Base-by-base conservation (phyloP, 2,797 vertebrate species). In the Coreius guichenoti region DNA sequence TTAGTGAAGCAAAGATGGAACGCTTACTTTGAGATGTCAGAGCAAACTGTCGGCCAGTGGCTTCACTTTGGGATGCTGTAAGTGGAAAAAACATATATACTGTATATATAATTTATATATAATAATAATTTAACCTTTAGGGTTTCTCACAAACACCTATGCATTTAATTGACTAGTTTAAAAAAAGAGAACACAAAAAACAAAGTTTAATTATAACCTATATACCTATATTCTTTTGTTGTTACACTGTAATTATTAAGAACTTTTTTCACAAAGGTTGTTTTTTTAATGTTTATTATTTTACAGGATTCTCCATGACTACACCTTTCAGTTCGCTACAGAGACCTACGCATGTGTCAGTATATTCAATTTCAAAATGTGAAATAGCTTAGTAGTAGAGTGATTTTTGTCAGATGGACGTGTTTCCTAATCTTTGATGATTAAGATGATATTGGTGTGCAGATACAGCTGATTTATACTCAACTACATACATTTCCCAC, bases 1-100 rank as follows among this genome's bases (percentile, higher is more conserved):
- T 70, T 79, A 36, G 51, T 81, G 12, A 73, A 56, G 54, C 16
- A 67, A 17, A 76, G 9, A 29, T 39, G 3, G n/a, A 68, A 39
- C 23, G 56, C 82, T 68, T 77, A 84, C 82, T 77, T 65, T 65
- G 63, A 54, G 54, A 13, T 26, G 33, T 56, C 8, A 5, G 7
- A 16, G 0, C 11, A 68, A 56, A 9, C 2, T n/a, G n/a, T 67
- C 16, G 56, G 21, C 3, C 0, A 23, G 61, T 21, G n/a, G 23
- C 23, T 56, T 1, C 0, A 43, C 17, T 26, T 77, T 76, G 63
- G n/a, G 61, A 21, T 39, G 17, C 82, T 69, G 63, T 14, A 69
- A 77, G 47, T 23, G n/a, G 12, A 51, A n/a, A 49, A 73, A 49
- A 83, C 13, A 33, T 74, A 65, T 26, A 58, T 12, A n/a, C 3